These are phyloP conservation scores for Teleopsis dalmanni DNA, from an alignment of 1,140 invertebrate genomes.

Conservation along the genomic window DNA sequence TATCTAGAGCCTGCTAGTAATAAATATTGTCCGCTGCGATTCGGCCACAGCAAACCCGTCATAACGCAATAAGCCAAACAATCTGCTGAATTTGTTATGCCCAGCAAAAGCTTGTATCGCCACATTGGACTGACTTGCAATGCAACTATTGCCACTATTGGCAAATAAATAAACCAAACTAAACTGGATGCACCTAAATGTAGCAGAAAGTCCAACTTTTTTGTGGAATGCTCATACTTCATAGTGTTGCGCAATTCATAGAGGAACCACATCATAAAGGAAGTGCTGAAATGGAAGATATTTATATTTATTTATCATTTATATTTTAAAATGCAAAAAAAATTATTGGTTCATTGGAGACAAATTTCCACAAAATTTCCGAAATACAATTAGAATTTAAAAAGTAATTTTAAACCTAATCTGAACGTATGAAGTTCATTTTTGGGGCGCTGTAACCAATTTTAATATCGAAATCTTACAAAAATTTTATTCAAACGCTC, in stretches of 20 bases:
- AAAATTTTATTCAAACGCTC: too few species aligned
- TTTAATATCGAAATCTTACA: too few species aligned
- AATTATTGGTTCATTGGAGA: too few species aligned
- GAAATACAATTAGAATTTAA: neutral
- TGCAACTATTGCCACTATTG: conserved; percentile 86
- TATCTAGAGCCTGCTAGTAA: conserved; percentile 62
- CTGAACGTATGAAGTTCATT: too few species aligned
- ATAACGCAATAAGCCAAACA: conserved; percentile 90
- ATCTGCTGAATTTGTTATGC: conserved; percentile 89
- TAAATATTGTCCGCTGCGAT: conserved; percentile 82
- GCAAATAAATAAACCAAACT: conserved; percentile 97
- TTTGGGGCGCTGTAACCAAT: too few species aligned
- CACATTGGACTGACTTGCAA: conserved; percentile 88
- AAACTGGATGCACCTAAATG: conserved; percentile 95
- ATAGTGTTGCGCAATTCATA: conserved; percentile 87
- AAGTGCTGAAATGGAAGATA: conserved; percentile 57
- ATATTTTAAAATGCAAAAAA: neutral
- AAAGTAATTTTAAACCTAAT: neutral
- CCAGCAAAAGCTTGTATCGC: conserved; percentile 89
- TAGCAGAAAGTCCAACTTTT: conserved; percentile 85
- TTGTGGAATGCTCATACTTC: conserved; percentile 83
- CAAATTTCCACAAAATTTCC: neutral
- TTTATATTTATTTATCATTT: too few species aligned
- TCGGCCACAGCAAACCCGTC: conserved; percentile 89
- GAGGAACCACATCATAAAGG: conserved; percentile 92